Evolutionary conservation across 2,113 vertebrate genomes (phyloP).

Genomic region (Dromaius novaehollandiae): DNA sequence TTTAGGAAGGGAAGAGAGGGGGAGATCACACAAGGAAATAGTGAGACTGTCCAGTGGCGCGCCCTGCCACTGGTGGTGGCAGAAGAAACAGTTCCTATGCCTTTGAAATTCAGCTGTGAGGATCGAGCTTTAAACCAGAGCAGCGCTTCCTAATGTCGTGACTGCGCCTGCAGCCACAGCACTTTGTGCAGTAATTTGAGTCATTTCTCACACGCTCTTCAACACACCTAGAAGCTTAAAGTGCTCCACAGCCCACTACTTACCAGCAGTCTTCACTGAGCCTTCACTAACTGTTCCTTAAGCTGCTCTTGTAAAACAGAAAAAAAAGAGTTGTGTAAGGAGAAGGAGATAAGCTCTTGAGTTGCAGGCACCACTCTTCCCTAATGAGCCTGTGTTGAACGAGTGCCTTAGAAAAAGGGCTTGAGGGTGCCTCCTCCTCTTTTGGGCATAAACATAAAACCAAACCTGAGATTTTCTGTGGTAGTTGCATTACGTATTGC

Average conservation of each 20-base stretch:
- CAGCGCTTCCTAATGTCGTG: accelerated
- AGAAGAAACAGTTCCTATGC: background rate
- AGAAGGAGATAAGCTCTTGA: background rate
- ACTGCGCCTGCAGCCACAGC: background rate
- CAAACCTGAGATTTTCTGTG: background rate
- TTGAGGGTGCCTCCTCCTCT: background rate
- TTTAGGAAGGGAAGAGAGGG: background rate
- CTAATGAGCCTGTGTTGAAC: background rate
- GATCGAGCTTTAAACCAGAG: background rate
- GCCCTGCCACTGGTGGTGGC: no score
- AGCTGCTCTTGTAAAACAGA: background rate
- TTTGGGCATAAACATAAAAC: background rate
- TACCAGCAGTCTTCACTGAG: background rate
- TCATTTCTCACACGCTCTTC: background rate
- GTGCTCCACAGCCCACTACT: background rate
- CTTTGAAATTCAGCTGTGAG: background rate
- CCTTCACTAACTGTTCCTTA: background rate
- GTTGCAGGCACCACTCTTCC: background rate
- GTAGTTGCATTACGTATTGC: background rate
- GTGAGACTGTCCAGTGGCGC: background rate
- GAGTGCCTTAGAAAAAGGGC: background rate
- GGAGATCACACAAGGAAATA: background rate
- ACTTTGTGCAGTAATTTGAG: background rate
- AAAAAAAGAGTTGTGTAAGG: background rate
- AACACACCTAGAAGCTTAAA: background rate